Evolutionary conservation across 2,797 vertebrate species (phyloP).

Genomic region (Myotis planiceps): DNA sequence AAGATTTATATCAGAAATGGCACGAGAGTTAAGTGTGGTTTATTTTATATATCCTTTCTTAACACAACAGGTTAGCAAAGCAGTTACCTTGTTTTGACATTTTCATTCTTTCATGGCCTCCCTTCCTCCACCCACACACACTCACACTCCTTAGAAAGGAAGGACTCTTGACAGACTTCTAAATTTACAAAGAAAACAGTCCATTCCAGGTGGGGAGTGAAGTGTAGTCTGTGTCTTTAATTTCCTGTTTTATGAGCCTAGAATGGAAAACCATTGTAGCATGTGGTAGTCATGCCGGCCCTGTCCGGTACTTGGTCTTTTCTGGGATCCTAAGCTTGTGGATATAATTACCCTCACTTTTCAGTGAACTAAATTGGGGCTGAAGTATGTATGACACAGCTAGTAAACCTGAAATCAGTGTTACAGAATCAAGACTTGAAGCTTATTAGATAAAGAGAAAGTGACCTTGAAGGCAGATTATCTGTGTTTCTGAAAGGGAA

Average conservation of each 20-base stretch:
- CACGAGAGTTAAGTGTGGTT: background rate
- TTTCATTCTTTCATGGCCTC: background rate
- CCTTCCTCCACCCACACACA: fast-evolving
- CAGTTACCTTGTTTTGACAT: background rate
- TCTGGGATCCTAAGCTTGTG: background rate
- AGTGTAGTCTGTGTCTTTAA: background rate
- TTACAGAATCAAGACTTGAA: background rate
- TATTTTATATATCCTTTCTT: background rate
- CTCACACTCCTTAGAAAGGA: background rate
- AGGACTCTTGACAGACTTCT: background rate
- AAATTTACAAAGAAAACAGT: constrained; percentile 33
- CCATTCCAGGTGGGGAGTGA: background rate
- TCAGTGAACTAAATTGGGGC: background rate
- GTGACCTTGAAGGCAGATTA: background rate
- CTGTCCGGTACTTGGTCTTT: background rate
- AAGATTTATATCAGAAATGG: background rate
- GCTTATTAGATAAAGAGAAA: background rate
- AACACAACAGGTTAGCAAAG: background rate
- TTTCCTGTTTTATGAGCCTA: background rate
- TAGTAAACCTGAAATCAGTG: background rate
- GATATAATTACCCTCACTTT: background rate
- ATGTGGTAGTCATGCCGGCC: background rate
- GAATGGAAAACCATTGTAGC: background rate
- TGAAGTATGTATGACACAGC: background rate
- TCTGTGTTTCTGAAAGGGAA: background rate